Evolutionary conservation across 2,113 vertebrate species (phyloP).

Genomic region (Sceloporus tristichus): DNA sequence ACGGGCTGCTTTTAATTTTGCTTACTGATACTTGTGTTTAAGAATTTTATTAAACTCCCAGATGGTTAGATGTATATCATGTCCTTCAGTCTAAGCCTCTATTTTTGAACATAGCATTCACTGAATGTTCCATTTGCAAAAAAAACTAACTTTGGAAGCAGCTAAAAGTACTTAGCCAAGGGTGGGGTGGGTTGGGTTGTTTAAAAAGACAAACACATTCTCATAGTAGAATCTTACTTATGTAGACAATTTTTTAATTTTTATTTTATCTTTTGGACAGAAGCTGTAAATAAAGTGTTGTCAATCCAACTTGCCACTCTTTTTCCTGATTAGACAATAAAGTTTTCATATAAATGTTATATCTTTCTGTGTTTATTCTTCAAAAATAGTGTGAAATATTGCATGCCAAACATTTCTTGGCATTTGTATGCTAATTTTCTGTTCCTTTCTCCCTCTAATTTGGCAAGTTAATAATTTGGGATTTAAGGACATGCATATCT

Average conservation of each 20-base stretch:
- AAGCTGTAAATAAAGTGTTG: conserved; percentile 61
- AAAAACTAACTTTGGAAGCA: conserved; percentile 16
- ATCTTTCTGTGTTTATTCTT: not conserved
- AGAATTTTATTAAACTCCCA: not conserved
- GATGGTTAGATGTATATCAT: not conserved
- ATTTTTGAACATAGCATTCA: not conserved
- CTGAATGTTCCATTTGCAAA: not conserved
- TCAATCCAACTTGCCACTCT: conserved; percentile 39
- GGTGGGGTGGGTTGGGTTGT: not conserved
- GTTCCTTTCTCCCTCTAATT: not conserved
- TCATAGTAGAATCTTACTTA: not conserved
- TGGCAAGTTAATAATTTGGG: not conserved
- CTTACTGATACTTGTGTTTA: not conserved
- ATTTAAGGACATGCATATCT: not conserved
- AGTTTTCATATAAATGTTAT: not conserved
- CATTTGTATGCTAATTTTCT: not conserved
- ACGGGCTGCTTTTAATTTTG: not conserved
- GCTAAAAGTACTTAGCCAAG: not conserved
- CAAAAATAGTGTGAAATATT: not conserved
- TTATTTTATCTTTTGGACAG: conserved; percentile 18
- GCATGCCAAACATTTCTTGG: not conserved
- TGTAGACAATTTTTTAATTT: not conserved
- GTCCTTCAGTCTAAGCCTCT: not conserved
- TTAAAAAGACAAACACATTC: not conserved
- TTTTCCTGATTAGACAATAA: conserved; percentile 38